These are phyloP conservation scores for Eupithecia subfuscata DNA, from an alignment of 2,888 invertebrate species.

Conservation along the genomic window DNA sequence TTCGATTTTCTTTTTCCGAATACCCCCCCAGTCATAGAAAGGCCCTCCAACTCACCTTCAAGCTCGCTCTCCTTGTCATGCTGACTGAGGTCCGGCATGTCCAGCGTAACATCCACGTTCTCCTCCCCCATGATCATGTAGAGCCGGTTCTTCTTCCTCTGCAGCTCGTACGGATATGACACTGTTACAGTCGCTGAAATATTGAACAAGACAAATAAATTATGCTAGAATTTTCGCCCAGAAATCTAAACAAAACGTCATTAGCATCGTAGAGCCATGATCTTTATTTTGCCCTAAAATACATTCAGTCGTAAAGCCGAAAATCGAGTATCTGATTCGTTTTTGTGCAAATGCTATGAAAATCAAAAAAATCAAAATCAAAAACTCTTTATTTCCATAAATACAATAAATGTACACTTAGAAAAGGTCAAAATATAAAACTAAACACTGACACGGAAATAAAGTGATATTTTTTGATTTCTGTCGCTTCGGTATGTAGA, in stretches of 20 bases:
- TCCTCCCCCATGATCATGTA: conserved; percentile 56
- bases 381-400: too few relatives aligned
- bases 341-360: neutral
- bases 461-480: too few relatives aligned
- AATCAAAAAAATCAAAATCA: too few relatives aligned
- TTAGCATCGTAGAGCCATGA: neutral
- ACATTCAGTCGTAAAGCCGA: neutral
- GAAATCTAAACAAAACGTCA: neutral
- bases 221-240: neutral
- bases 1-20: too few relatives aligned
- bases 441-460: too few relatives aligned
- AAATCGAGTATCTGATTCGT: neutral
- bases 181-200: conserved; percentile 58
- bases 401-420: too few relatives aligned
- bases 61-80: conserved; percentile 44
- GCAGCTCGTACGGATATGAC: conserved; percentile 54
- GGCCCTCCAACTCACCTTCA: conserved; percentile 44
- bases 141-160: conserved; percentile 45
- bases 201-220: neutral
- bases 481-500: too few relatives aligned
- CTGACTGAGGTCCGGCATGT: conserved; percentile 58
- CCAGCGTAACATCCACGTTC: conserved; percentile 60
- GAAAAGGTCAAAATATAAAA: too few relatives aligned
- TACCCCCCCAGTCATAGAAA: too few relatives aligned
- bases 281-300: neutral